A percentile compares a stretch with the other conserved stretches of the same genome.
Evolutionary conservation across 2,113 vertebrate genomes (phyloP).

Genomic region (Brachyistius frenatus): DNA sequence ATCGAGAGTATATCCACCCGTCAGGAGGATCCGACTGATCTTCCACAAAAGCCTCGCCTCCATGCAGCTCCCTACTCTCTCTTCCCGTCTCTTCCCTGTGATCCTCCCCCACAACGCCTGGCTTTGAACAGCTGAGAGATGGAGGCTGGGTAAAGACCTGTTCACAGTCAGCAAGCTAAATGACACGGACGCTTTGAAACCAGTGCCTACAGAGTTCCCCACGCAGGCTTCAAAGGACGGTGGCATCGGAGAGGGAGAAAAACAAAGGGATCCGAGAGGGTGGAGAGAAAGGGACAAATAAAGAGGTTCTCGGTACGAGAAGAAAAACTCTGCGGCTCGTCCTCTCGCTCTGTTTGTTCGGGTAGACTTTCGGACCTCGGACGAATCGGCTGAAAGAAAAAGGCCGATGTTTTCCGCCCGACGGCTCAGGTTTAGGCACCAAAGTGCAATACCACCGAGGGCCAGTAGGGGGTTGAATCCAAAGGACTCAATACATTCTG

Average conservation of each 20-base stretch:
- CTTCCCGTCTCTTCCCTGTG: constrained; percentile 18
- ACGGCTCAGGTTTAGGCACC: too few relatives aligned
- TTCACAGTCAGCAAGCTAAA: constrained; percentile 53
- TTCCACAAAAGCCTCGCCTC: constrained; percentile 36
- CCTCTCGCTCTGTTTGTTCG: too few relatives aligned
- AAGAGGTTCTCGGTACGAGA: constrained; percentile 5
- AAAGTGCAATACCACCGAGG: too few relatives aligned
- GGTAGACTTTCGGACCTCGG: too few relatives aligned
- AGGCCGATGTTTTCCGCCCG: too few relatives aligned
- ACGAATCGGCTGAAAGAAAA: too few relatives aligned
- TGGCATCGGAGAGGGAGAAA: background rate
- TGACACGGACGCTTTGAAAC: constrained; percentile 60
- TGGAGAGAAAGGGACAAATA: background rate
- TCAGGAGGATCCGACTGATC: constrained; percentile 54
- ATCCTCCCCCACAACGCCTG: constrained; percentile 50
- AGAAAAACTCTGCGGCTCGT: background rate
- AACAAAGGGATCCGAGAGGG: background rate
- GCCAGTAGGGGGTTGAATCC: too few relatives aligned
- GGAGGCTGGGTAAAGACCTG: constrained; percentile 39
- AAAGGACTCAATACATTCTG: too few relatives aligned
- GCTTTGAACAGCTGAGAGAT: constrained; percentile 47
- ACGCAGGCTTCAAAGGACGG: constrained; percentile 69
- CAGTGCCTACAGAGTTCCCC: constrained; percentile 10
- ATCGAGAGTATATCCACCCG: constrained; percentile 20
- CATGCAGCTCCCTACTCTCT: constrained; percentile 9